Conservation (phyloP, 1,140 invertebrate species). For the Helicoverpa armigera region DNA sequence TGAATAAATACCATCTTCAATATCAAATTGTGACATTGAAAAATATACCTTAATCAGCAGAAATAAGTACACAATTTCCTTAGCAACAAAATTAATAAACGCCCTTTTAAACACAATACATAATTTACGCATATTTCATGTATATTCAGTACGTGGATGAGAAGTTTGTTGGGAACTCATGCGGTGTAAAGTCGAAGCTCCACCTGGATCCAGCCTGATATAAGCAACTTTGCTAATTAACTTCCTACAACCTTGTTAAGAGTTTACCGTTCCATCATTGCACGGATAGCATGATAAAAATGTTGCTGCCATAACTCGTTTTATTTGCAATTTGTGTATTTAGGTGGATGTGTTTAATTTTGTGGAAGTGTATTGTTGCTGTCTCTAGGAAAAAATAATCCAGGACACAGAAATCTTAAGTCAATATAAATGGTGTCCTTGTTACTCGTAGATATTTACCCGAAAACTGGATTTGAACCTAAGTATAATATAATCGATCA, state of each 20-base stretch:
- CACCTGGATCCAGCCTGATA: neutral
- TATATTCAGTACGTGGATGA: conserved; percentile 2
- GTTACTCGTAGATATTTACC: no score
- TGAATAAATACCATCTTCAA: no score
- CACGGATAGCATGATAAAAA: neutral
- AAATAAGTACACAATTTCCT: neutral
- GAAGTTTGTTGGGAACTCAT: conserved; percentile 38
- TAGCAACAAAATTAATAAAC: conserved; percentile 18
- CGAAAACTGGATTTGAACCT: no score
- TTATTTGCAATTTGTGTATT: no score
- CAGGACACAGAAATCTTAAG: neutral
- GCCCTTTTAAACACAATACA: conserved; percentile 1
- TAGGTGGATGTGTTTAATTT: neutral
- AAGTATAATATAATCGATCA: no score
- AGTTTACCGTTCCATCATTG: conserved; percentile 44
- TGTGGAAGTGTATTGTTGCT: no score
- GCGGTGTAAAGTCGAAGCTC: conserved; percentile 18
- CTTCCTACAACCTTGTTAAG: conserved; percentile 51
- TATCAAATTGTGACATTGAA: no score
- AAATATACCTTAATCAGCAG: neutral
- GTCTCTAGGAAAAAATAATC: no score
- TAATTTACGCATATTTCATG: conserved; percentile 31
- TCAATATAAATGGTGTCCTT: no score
- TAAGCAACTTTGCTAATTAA: conserved; percentile 51
- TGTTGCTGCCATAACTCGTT: neutral